Evolutionary conservation across 35 echinoderm and acorn worm genomes (phyloP).

Genomic region (Holothuria glaberrima): DNA sequence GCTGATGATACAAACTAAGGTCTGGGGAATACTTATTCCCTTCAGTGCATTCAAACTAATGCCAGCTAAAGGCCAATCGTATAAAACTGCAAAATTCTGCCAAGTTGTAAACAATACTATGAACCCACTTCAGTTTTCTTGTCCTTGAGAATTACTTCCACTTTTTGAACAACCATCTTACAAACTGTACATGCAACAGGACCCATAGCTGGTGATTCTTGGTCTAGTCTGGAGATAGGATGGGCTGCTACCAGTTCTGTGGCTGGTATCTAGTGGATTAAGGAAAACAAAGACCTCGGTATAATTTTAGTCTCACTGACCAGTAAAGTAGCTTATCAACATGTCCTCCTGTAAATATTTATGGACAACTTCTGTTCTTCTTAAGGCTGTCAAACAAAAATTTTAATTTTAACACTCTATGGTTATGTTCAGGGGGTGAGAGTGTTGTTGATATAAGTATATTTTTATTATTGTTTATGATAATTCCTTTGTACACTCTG

Average conservation of each 20-base stretch:
- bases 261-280: neutral
- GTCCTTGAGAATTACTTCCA: slow-evolving; percentile 1
- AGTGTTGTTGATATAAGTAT: too few species aligned
- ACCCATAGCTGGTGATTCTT: neutral
- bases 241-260: neutral
- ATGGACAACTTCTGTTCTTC: too few species aligned
- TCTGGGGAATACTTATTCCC: too few species aligned
- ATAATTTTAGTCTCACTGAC: too few species aligned
- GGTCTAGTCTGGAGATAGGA: neutral
- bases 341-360: too few species aligned
- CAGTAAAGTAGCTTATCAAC: too few species aligned
- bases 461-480: too few species aligned
- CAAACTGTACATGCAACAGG: slow-evolving; percentile 1
- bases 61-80: neutral
- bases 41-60: neutral
- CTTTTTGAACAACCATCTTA: neutral
- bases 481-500: too few species aligned
- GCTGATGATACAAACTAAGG: too few species aligned
- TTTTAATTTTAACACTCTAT: too few species aligned
- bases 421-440: too few species aligned
- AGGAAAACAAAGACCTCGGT: neutral
- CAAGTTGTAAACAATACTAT: neutral
- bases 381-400: too few species aligned
- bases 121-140: slow-evolving; percentile 16
- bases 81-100: neutral